Percentiles rank a stretch among this genome's conserved stretches.
Conservation (phyloP, 2,113 vertebrate species). For the Callithrix jacchus region DNA sequence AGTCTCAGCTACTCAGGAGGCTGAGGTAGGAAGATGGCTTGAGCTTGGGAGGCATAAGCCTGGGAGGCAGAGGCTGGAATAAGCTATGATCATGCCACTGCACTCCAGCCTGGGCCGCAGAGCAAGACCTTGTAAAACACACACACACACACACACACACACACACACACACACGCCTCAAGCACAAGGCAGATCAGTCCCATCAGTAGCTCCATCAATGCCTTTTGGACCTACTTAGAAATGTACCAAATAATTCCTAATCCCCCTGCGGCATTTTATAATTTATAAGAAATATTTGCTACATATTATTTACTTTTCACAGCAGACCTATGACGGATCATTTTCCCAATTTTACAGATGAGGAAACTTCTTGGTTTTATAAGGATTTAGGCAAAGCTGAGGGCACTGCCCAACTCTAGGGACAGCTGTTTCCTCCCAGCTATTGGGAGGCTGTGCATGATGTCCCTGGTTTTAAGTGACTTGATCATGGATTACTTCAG, state of each 20-base stretch:
- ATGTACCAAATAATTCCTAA: not conserved
- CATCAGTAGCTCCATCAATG: too few relatives aligned
- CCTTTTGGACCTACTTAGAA: not conserved
- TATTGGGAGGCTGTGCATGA: rapidly evolving
- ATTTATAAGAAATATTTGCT: not conserved
- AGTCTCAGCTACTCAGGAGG: too few relatives aligned
- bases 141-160: too few relatives aligned
- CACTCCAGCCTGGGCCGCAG: too few relatives aligned
- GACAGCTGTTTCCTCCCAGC: too few relatives aligned
- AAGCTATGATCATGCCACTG: too few relatives aligned
- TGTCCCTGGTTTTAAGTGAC: not conserved
- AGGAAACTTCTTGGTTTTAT: not conserved
- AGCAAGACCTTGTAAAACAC: too few relatives aligned
- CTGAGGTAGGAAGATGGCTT: too few relatives aligned
- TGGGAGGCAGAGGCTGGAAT: too few relatives aligned
- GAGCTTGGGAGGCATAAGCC: too few relatives aligned
- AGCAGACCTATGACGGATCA: not conserved
- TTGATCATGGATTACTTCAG: not conserved
- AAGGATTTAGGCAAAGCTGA: not conserved
- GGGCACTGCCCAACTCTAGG: rapidly evolving
- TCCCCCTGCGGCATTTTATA: not conserved
- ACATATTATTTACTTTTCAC: not conserved
- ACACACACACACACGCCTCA: too few relatives aligned
- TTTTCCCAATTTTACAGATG: not conserved
- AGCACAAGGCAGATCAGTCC: not conserved